A percentile compares a stretch with the other conserved stretches of the same genome.
Evolutionary conservation across 2,797 vertebrate genomes (phyloP).

Genomic region (Phoxinus dragarum): DNA sequence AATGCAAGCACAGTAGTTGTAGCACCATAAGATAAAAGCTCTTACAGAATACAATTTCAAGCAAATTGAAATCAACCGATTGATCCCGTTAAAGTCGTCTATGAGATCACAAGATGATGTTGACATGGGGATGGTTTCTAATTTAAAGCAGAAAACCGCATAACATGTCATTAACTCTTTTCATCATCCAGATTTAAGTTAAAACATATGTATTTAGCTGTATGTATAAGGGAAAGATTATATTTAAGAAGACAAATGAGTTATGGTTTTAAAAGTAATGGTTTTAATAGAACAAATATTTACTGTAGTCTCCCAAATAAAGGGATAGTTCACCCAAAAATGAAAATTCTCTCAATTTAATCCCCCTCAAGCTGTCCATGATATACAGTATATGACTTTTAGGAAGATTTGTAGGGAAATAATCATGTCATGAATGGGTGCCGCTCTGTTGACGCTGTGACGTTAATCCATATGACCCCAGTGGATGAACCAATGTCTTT

Average conservation of each 20-base stretch:
- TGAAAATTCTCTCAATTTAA: background rate
- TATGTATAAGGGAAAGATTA: background rate
- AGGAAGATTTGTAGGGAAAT: no score
- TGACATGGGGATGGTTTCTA: background rate
- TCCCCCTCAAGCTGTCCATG: background rate
- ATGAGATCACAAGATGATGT: background rate
- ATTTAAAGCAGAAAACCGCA: conserved; percentile 5
- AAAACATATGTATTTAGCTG: background rate
- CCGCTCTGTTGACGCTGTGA: background rate
- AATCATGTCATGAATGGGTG: background rate
- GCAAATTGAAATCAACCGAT: background rate
- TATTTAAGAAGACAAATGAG: background rate
- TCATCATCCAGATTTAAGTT: background rate
- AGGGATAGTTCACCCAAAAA: background rate
- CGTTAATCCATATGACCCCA: background rate
- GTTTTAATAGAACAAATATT: background rate
- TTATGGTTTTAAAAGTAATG: background rate
- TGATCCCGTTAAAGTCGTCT: background rate
- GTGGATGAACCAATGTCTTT: background rate
- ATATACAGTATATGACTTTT: background rate
- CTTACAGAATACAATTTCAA: background rate
- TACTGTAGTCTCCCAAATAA: background rate
- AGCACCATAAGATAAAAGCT: conserved; percentile 13
- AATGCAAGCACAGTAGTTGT: conserved; percentile 16
- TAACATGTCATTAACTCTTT: background rate